Evolutionary conservation across 1,140 invertebrate genomes (phyloP), one percentile per base, ranked within the genome.

Genomic region (Zaprionus davidi): DNA sequence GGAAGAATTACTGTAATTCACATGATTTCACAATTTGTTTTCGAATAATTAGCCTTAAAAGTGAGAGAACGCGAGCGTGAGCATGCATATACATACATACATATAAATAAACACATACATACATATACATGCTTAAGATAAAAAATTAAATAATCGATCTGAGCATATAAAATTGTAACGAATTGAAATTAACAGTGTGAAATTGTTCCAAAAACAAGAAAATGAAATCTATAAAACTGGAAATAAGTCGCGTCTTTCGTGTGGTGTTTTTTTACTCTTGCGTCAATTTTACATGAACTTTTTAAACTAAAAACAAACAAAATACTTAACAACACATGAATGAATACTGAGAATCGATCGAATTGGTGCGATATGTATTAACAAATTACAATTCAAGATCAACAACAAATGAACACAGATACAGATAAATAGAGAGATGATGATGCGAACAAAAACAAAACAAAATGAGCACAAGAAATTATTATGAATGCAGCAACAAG

Each of bases 101-200:
- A 70, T 64, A 77, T 59, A 85, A 70, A 70, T 60, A 76, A 44
- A 78, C 41, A 57, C 41, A 57, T 49, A 76, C 38, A 80, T 76
- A 82, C 71, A 81, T 38, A 75, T 46, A 75, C 58, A 34, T 34
- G 67, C 46, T 63, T 72, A 62, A 73, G 59, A 55, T 49, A 59
- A 34, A 53, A 71, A 65, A 44, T 46, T 22, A 46, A 71, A 76
- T 67, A 72, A 66, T 67, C 69, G 31, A 72, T 72, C 70, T 76
- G 74, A 58, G 51, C 53, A 72, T 85, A 66, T 11, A 3, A 80
- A 79, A 67, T 70, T 88, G 81, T 85, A 90, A 85, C 79, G 67
- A 76, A 81, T 67, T 82, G 78, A 81, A 85, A 90, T 90, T 90
- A 79, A 79, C 55, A 82, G 73, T 85, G 80, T 88, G 76, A 88